Evolutionary conservation across 2,888 invertebrate genomes (phyloP).

Genomic region (Ctena decussata): DNA sequence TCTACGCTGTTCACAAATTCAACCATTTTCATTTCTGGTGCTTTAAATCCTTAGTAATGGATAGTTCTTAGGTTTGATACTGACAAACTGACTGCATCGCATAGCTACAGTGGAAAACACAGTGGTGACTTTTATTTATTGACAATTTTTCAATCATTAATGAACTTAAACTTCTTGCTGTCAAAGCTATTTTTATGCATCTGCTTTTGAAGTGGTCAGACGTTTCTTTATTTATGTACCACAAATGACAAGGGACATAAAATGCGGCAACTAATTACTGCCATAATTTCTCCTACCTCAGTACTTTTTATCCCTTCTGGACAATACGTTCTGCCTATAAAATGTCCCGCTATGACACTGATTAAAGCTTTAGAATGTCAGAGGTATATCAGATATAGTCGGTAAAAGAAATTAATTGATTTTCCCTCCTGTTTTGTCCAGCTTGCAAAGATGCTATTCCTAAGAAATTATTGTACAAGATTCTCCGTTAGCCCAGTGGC

Average conservation of each 20-base stretch:
- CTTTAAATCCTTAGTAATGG: too few relatives aligned
- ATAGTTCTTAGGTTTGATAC: too few relatives aligned
- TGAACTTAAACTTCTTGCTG: too few relatives aligned
- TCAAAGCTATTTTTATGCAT: too few relatives aligned
- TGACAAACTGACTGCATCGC: too few relatives aligned
- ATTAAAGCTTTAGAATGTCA: constrained; percentile 1
- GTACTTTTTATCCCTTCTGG: not conserved
- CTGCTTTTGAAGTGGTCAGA: too few relatives aligned
- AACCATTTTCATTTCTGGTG: too few relatives aligned
- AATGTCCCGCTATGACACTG: not conserved
- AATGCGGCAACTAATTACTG: not conserved
- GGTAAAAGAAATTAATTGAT: not conserved
- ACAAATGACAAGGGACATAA: not conserved
- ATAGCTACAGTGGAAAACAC: too few relatives aligned
- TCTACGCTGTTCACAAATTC: too few relatives aligned
- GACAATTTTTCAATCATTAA: too few relatives aligned
- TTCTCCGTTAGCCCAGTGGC: not conserved
- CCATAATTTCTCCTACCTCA: not conserved
- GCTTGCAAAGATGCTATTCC: not conserved
- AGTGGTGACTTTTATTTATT: too few relatives aligned
- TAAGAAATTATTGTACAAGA: not conserved
- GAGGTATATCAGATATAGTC: not conserved
- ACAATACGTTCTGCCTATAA: not conserved
- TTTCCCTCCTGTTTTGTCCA: not conserved
- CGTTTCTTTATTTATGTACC: not conserved